Evolutionary conservation across 2,113 vertebrate species (phyloP).

Genomic region (Chaetops frenatus): DNA sequence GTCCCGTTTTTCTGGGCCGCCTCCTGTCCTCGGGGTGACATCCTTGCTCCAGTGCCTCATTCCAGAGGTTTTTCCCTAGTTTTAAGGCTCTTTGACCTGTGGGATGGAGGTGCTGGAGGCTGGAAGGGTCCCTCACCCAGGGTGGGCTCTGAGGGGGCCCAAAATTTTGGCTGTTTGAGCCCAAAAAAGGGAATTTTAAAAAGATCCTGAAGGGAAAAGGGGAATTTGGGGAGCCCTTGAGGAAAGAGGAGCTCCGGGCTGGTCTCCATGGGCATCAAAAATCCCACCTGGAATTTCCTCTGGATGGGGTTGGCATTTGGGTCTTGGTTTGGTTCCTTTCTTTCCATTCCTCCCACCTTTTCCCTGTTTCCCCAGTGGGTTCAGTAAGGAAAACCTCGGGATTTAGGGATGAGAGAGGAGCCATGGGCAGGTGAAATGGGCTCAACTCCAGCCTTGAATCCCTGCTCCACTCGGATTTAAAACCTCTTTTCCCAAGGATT

Average conservation of each 20-base stretch:
- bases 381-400: neutral
- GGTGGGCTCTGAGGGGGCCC: neutral
- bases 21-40: neutral
- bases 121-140: accelerated
- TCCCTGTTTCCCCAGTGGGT: neutral
- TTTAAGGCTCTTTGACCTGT: neutral
- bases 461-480: neutral
- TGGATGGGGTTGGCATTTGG: neutral
- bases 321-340: neutral
- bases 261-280: neutral
- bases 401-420: neutral
- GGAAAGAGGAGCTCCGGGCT: neutral
- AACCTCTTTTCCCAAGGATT: neutral
- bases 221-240: accelerated
- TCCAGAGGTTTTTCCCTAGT: neutral
- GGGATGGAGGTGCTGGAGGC: neutral
- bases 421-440: accelerated
- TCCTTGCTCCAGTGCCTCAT: neutral
- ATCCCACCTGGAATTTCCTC: neutral
- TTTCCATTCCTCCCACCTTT: neutral
- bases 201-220: accelerated
- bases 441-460: neutral
- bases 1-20: neutral
- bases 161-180: neutral
- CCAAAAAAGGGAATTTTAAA: neutral